These are phyloP conservation scores for Globia sparganii DNA, from an alignment of 2,888 invertebrate genomes.

Conservation along the genomic window DNA sequence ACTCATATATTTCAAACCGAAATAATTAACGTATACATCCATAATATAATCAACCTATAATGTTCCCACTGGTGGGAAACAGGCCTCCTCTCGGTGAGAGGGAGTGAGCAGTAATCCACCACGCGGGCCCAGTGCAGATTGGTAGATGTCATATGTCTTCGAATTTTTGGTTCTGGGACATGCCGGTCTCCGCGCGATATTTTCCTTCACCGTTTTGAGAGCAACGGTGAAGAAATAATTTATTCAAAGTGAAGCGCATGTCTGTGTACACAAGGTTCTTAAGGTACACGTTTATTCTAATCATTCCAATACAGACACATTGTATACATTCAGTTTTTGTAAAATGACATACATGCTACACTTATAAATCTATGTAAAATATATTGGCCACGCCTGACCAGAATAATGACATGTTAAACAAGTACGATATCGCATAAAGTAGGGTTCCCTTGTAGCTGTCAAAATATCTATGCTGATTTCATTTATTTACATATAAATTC, in stretches of 20 bases:
- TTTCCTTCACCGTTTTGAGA: not conserved
- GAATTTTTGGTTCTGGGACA: not conserved
- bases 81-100: not conserved
- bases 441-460: not conserved
- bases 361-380: not conserved
- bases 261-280: not conserved
- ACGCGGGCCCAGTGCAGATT: not conserved
- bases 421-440: not conserved
- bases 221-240: not conserved
- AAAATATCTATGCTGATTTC: not conserved
- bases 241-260: not conserved
- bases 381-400: not conserved
- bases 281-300: slow-evolving; percentile 6
- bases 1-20: no score
- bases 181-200: not conserved
- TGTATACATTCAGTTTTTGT: not conserved
- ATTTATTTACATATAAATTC: not conserved
- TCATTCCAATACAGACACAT: slow-evolving; percentile 1
- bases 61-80: not conserved
- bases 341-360: not conserved
- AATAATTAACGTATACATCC: no score
- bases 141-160: not conserved
- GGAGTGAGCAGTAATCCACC: not conserved
- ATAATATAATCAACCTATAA: not conserved
- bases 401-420: not conserved